Evolutionary conservation across 2,888 invertebrate genomes (phyloP), one percentile per base, ranked within the genome.

Genomic region (Malthinus seriepunctatus): DNA sequence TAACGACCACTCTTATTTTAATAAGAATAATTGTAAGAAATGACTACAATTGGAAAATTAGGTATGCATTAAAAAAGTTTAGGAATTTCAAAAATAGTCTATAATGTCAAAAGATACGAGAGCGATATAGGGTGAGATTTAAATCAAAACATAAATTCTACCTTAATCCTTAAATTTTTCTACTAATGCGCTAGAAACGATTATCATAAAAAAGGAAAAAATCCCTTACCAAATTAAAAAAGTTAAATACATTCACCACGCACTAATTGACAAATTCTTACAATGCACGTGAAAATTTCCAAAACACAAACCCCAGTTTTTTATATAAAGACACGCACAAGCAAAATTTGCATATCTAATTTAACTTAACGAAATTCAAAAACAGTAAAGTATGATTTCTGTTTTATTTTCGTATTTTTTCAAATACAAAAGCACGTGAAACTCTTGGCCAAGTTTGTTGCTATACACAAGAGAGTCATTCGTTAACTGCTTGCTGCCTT

Each of bases 401-500:
- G n/a, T n/a, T n/a, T n/a, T n/a, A n/a, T n/a, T n/a, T 23, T 23
- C 23, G 3, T 39, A 14, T 15, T 42, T 42, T 15, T 42, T 32
- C 12, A 46, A 31, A 32, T 33, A n/a, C 11, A 32, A 32, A 50
- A 50, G 38, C 38, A 12, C 38, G 50, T 38, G 31, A 32, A 38
- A 37, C 32, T 34, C 50, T 42, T 44, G 52, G 34, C 11, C 34
- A 14, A 15, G 15, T 38, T 33, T 44, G 52, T 46, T 32, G 34
- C 50, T 49, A 54, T 59, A 54, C 55, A 58, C 60, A 49, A 53
- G 63, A 58, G 63, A 64, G 62, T 58, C 64, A 63, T 65, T 62
- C 63, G 66, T 65, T 64, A 62, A 68, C 68, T 68, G 66, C 63
- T 60, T 57, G 31, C 56, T 50, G 60, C 60, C 49, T 46, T 56